Conservation (phyloP, 2,797 vertebrate genomes). For the Nannoperca australis region DNA sequence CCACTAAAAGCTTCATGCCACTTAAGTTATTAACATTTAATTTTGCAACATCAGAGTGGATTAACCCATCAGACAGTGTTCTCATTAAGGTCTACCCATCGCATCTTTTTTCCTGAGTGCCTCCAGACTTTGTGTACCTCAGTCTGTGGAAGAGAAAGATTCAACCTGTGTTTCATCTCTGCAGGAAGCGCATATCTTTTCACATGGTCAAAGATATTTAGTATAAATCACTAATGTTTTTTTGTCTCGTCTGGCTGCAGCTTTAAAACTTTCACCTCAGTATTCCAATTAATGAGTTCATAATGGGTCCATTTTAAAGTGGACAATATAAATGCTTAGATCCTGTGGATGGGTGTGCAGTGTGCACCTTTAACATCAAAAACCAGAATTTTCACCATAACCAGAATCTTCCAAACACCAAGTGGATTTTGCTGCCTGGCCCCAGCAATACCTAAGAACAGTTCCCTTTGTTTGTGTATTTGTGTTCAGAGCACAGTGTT, state of each 20-base stretch:
- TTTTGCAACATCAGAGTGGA: slow-evolving; percentile 74
- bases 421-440: neutral
- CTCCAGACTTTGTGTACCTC: slow-evolving; percentile 28
- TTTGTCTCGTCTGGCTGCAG: neutral
- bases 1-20: slow-evolving; percentile 78
- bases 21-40: slow-evolving; percentile 84
- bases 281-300: slow-evolving; percentile 4
- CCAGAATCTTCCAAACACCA: neutral
- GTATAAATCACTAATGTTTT: neutral
- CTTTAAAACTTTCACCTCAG: slow-evolving; percentile 5
- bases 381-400: neutral
- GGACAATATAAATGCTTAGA: neutral
- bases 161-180: slow-evolving; percentile 33
- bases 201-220: slow-evolving; percentile 14
- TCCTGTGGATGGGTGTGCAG: neutral
- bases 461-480: neutral
- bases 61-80: slow-evolving; percentile 71
- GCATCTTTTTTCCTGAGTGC: slow-evolving; percentile 36
- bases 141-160: slow-evolving; percentile 36
- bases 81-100: slow-evolving; percentile 63
- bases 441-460: neutral
- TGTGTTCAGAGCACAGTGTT: neutral
- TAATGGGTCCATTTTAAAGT: neutral
- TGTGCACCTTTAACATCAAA: neutral
- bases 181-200: neutral